phyloP scores from a whole-genome alignment of 2,113 vertebrate genomes.

The Cryptoleucopteryx plumbea region DNA sequence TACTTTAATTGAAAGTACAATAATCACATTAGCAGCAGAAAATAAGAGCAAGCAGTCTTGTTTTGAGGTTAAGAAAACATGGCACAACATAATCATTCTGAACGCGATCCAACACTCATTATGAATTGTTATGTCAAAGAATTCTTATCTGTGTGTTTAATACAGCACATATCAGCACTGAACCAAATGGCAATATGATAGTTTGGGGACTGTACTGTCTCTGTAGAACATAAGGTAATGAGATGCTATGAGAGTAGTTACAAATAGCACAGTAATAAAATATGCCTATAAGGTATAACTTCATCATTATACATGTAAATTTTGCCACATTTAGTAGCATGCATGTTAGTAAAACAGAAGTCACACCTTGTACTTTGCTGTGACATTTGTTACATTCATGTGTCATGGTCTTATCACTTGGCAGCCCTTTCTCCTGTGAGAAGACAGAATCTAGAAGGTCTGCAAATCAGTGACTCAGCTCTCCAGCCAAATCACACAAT shows the following conservation, averaged over 20 bases:
- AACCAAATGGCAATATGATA: neutral
- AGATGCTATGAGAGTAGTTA: neutral
- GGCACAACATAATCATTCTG: neutral
- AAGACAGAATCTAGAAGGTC: neutral
- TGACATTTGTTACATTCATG: neutral
- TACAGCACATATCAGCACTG: constrained; percentile 13
- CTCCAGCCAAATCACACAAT: neutral
- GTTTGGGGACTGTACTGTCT: neutral
- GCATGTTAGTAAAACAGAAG: neutral
- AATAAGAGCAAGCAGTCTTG: constrained; percentile 24
- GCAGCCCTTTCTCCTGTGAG: neutral
- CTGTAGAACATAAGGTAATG: neutral
- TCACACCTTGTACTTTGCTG: neutral
- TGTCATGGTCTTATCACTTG: neutral
- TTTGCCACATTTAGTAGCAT: neutral
- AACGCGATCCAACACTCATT: constrained; percentile 21
- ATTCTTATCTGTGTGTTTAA: constrained; percentile 42
- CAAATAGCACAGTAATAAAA: neutral
- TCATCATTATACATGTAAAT: neutral
- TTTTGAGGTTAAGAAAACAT: neutral
- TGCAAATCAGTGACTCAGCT: neutral
- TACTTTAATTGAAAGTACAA: constrained; percentile 41
- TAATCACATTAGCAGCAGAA: constrained; percentile 47
- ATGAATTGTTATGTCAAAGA: constrained; percentile 11
- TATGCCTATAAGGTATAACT: neutral